Evolutionary conservation across 2,113 vertebrate genomes (phyloP).

Genomic region (Sylvia atricapilla): DNA sequence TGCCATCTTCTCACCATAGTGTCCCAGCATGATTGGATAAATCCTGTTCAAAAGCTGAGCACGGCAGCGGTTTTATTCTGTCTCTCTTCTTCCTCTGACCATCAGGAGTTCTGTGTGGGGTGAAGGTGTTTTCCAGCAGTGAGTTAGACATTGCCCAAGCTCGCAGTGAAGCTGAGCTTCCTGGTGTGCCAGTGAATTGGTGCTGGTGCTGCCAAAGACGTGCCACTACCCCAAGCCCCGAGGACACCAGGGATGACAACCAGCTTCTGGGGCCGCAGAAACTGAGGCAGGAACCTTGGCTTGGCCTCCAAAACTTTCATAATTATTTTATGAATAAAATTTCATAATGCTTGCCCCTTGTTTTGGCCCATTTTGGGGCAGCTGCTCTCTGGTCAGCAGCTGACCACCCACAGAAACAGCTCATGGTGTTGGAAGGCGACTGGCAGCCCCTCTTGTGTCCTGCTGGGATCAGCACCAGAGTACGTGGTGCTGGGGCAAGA

Average conservation of each 20-base stretch:
- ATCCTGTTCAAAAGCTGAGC: neutral
- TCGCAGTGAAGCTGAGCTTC: rapidly evolving
- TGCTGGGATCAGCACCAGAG: neutral
- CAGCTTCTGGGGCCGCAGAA: neutral
- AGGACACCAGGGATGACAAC: neutral
- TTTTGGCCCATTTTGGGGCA: neutral
- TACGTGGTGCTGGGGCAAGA: rapidly evolving
- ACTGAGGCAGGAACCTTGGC: rapidly evolving
- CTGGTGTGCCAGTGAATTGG: rapidly evolving
- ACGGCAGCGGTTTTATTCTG: neutral
- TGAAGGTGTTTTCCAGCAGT: neutral
- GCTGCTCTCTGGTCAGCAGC: neutral
- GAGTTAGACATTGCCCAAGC: neutral
- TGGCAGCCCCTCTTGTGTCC: neutral
- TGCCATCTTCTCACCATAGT: rapidly evolving
- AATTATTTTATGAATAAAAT: neutral
- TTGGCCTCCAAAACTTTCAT: neutral
- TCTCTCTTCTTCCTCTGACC: neutral
- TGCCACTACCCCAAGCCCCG: neutral
- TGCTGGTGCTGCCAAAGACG: rapidly evolving
- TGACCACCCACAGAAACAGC: neutral
- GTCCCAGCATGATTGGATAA: neutral
- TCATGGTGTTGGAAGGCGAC: neutral
- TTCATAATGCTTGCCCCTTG: neutral
- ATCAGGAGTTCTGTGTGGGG: neutral